Percentiles rank a stretch among this genome's conserved stretches.
Conservation (phyloP, 1,140 invertebrate species). For the Leguminivora glycinivorella region DNA sequence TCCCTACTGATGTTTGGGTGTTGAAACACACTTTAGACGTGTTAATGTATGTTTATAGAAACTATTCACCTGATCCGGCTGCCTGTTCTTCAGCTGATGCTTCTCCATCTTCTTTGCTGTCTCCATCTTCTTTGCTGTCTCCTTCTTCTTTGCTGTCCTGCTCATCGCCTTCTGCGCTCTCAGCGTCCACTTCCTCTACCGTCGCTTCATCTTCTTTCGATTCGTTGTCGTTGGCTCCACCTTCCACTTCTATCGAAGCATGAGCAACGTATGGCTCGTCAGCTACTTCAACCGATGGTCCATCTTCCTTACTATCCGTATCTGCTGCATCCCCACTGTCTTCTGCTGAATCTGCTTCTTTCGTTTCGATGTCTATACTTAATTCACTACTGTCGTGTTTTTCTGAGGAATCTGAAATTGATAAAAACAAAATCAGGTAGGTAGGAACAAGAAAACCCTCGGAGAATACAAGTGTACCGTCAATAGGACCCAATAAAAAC, state of each 20-base stretch:
- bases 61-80: slow-evolving; percentile 48
- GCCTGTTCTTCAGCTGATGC: slow-evolving; percentile 58
- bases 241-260: slow-evolving; percentile 64
- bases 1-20: too few relatives aligned
- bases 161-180: slow-evolving; percentile 54
- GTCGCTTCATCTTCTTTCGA: slow-evolving; percentile 65
- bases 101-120: slow-evolving; percentile 57
- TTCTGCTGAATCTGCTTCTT: slow-evolving; percentile 67
- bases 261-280: slow-evolving; percentile 75
- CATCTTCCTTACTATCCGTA: slow-evolving; percentile 56
- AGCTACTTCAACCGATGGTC: slow-evolving; percentile 69
- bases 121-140: slow-evolving; percentile 53
- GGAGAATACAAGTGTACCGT: slow-evolving; percentile 5
- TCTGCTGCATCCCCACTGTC: slow-evolving; percentile 50
- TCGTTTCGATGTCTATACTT: slow-evolving; percentile 70
- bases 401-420: slow-evolving; percentile 65
- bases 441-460: background rate
- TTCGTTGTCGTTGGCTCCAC: slow-evolving; percentile 51
- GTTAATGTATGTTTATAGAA: background rate
- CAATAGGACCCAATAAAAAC: too few relatives aligned
- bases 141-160: slow-evolving; percentile 60
- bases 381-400: slow-evolving; percentile 75
- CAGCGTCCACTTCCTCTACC: slow-evolving; percentile 44
- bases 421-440: slow-evolving; percentile 16
- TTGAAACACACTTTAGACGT: too few relatives aligned